Evolutionary conservation across 2,113 vertebrate genomes (phyloP).

Genomic region (Glaucidium brasilianum): DNA sequence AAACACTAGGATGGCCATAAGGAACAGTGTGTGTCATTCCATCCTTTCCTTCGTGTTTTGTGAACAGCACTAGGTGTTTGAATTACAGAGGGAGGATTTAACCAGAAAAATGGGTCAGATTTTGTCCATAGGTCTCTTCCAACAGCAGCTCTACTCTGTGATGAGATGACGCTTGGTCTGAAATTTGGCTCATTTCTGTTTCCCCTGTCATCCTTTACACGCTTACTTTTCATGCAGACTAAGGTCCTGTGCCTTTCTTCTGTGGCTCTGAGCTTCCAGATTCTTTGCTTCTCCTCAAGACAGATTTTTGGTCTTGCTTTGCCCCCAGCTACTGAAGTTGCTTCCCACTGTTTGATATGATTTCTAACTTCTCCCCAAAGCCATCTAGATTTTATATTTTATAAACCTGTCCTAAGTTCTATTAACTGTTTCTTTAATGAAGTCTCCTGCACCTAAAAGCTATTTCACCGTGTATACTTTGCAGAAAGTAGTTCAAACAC

Average conservation of each 20-base stretch:
- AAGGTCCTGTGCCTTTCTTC: not conserved
- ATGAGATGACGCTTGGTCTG: not conserved
- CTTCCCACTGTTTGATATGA: not conserved
- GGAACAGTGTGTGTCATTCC: fast-evolving
- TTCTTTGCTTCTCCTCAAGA: not conserved
- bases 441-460: not conserved
- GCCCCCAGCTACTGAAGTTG: not conserved
- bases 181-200: not conserved
- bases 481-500: not conserved
- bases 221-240: not conserved
- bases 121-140: not conserved
- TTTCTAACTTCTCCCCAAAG: not conserved
- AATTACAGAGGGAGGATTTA: not conserved
- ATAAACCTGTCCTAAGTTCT: not conserved
- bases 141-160: not conserved
- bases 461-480: not conserved
- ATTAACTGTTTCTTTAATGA: not conserved
- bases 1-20: not conserved
- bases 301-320: not conserved
- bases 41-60: not conserved
- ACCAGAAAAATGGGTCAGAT: not conserved
- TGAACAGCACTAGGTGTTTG: not conserved
- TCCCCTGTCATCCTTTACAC: not conserved
- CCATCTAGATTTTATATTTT: not conserved
- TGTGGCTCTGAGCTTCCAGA: not conserved